phyloP scores from a whole-genome alignment of 2,888 invertebrate species.

The Adelphocoris suturalis region DNA sequence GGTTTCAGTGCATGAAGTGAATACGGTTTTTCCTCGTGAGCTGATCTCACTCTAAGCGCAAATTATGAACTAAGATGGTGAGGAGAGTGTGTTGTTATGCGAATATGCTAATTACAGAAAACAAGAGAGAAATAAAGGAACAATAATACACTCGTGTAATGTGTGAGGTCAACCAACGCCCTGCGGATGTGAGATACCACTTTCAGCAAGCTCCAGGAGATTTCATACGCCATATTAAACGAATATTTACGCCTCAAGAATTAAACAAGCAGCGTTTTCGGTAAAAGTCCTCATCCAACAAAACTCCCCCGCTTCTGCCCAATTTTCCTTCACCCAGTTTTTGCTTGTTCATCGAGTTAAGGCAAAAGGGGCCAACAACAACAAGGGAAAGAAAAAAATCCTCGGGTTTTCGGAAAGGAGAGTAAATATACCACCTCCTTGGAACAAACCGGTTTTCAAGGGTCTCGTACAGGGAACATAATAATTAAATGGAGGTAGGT shows the following conservation, averaged over 20 bases:
- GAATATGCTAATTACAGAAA: too few relatives aligned
- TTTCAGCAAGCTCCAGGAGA: background rate
- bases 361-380: background rate
- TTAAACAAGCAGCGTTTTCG: background rate
- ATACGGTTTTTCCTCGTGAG: too few relatives aligned
- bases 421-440: background rate
- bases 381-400: background rate
- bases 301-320: background rate
- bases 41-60: too few relatives aligned
- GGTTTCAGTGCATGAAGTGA: too few relatives aligned
- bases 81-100: too few relatives aligned
- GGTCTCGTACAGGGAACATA: background rate
- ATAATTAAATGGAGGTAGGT: background rate
- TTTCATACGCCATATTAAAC: conserved; percentile 36
- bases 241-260: conserved; percentile 44
- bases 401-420: background rate
- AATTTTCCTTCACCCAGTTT: background rate
- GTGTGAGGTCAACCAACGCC: background rate
- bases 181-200: background rate
- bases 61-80: too few relatives aligned
- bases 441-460: background rate
- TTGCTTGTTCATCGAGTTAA: conserved; percentile 16
- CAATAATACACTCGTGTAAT: background rate
- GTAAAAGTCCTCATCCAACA: background rate
- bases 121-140: too few relatives aligned